Conservation (phyloP, 2,888 invertebrate species). For the Xestia ashworthii region DNA sequence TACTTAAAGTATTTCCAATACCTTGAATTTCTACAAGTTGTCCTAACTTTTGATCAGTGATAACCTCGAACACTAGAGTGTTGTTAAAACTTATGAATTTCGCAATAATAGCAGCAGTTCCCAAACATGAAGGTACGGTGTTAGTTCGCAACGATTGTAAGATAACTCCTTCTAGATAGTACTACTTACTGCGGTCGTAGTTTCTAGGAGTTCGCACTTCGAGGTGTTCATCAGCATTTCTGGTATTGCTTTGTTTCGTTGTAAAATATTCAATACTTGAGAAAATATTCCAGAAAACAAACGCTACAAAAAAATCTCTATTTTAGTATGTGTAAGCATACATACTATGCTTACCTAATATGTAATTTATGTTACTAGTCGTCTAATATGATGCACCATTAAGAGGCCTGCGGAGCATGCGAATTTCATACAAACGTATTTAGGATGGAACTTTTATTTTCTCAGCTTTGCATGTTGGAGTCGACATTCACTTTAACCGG, state of each 20-base stretch:
- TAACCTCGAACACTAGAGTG: conserved; percentile 22
- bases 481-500: not conserved
- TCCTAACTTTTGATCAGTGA: conserved; percentile 16
- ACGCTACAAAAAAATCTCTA: not conserved
- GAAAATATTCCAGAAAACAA: not conserved
- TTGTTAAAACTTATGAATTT: conserved; percentile 53
- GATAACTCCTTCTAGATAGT: conserved; percentile 55
- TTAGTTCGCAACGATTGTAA: conserved; percentile 59
- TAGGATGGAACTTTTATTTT: too few species aligned
- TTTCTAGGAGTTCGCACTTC: conserved; percentile 62
- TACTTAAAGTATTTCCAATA: not conserved
- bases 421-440: too few species aligned
- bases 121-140: conserved; percentile 37
- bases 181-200: conserved; percentile 59
- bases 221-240: conserved; percentile 59
- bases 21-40: conserved; percentile 2
- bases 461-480: not conserved
- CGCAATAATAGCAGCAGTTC: conserved; percentile 40
- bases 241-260: conserved; percentile 4
- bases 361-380: not conserved
- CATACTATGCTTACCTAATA: not conserved
- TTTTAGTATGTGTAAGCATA: not conserved
- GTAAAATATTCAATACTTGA: not conserved
- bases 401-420: too few species aligned
- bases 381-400: too few species aligned